Base-by-base conservation (phyloP, 1,140 invertebrate genomes). In the Antheraea mylitta region DNA sequence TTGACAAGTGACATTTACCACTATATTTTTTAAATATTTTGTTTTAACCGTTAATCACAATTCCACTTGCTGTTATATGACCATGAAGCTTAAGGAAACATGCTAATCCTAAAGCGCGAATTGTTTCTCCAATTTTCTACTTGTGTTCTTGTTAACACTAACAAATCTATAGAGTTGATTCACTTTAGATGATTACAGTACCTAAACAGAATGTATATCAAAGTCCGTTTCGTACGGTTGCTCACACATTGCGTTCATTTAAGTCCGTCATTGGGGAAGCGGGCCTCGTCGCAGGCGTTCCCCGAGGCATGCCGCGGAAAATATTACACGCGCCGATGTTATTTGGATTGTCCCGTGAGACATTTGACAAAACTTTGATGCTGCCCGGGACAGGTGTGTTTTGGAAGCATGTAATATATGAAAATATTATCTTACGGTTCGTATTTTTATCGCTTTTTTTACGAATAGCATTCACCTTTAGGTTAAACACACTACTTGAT, bases 291-390 rank as follows among this genome's bases (percentile, higher is more conserved):
- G 53, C 42, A 53, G 45, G 19, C 58, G 61, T 16, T 66, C 69
- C 69, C 64, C 16, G 45, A 59, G 72, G 66, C 63, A 37, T 16
- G 37, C 19, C 61, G 16, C 67, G 37, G 59, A 64, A 53, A 77
- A 79, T 76, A 73, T 79, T 77, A 77, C 77, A 73, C 69, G 74
- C 71, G 69, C 73, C 62, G 64, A 69, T 71, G 73, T 76, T 77
- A 75, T 81, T 79, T 74, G 70, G 70, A 73, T 72, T 75, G 75
- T 60, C 71, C 64, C 68, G 71, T 72, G 73, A 77, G 61, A 71
- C 70, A 78, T 75, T 78, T 75, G 71, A 73, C 70, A 76, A 81
- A 77, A 79, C 71, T 79, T 79, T 75, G 71, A 75, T 72, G 70
- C 61, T 48, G 67, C 66, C 59, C 61, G 45, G 10, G 45, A 53